Evolutionary conservation across 2,113 vertebrate species (phyloP).

Genomic region (Podarcis raffonei): DNA sequence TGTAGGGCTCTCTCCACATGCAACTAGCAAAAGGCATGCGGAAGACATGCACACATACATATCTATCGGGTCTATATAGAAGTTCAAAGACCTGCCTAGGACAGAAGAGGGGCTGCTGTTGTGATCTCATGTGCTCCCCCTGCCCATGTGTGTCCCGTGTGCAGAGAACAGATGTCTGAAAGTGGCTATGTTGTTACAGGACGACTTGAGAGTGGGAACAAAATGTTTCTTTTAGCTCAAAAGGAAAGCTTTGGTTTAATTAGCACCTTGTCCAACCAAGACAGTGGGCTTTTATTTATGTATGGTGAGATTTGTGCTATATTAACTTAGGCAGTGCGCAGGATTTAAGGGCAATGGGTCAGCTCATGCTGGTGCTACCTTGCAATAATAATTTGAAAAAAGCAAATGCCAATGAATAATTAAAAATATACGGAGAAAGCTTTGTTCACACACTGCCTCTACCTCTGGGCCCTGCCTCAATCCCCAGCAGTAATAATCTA

Average conservation of each 20-base stretch:
- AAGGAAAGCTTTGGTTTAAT: not conserved
- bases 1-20: not conserved
- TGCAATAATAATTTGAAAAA: not conserved
- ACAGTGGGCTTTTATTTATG: not conserved
- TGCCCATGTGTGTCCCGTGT: not conserved
- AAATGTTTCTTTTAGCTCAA: not conserved
- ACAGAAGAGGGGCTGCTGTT: not conserved
- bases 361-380: not conserved
- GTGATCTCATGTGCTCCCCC: not conserved
- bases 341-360: not conserved
- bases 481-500: not conserved
- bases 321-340: not conserved
- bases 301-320: not conserved
- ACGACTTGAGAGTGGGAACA: not conserved
- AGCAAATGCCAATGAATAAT: not conserved
- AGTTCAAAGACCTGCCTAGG: not conserved
- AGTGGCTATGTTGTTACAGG: not conserved
- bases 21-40: not conserved
- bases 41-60: not conserved
- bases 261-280: not conserved
- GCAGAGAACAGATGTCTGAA: not conserved
- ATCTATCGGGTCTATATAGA: not conserved
- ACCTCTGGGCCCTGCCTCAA: not conserved
- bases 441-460: not conserved
- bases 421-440: not conserved